These are phyloP conservation scores for Loxodonta africana DNA, from an alignment of 2,113 vertebrate species.

Conservation along the genomic window DNA sequence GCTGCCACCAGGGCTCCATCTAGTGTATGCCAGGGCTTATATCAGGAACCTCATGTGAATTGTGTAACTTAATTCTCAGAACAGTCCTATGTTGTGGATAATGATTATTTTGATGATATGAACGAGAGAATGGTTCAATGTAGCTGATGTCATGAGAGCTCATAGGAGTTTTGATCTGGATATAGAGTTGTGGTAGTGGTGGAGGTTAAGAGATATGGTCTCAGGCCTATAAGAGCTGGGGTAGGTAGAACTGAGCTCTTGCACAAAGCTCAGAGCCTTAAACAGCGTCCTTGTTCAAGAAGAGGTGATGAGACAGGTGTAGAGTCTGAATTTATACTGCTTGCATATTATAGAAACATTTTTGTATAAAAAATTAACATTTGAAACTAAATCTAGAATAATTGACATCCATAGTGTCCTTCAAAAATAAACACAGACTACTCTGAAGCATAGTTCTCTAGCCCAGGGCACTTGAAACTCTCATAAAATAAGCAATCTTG, in stretches of 20 bases:
- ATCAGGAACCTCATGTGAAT: conserved; percentile 31
- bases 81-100: background rate
- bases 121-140: background rate
- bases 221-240: background rate
- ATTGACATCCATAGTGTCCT: background rate
- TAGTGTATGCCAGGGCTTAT: background rate
- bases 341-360: background rate
- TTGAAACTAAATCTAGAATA: background rate
- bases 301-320: background rate
- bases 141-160: background rate
- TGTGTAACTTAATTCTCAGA: conserved; percentile 34
- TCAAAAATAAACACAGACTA: background rate
- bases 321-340: background rate
- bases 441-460: background rate
- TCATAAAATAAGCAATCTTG: background rate
- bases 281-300: background rate
- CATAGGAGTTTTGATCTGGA: background rate
- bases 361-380: background rate
- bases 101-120: background rate
- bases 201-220: background rate
- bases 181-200: background rate
- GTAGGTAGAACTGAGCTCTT: background rate
- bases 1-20: too few relatives aligned
- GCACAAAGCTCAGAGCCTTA: background rate
- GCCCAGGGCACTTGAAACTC: background rate